Base-by-base conservation (phyloP, 1,140 invertebrate genomes). In the Tetramorium parvispinum region DNA sequence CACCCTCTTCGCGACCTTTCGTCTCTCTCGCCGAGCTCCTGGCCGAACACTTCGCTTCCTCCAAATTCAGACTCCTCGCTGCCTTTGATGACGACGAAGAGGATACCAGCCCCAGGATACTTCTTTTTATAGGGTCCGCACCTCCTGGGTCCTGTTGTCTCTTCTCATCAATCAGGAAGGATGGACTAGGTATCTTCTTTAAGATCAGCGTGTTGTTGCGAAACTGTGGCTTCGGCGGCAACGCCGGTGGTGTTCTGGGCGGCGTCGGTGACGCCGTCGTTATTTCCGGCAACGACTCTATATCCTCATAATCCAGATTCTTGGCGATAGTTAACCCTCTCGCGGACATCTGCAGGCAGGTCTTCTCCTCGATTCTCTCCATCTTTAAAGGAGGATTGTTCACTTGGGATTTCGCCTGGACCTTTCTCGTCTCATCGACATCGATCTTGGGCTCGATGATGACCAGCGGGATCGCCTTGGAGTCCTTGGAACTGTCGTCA, bases 151-250 rank as follows among this genome's bases (percentile, higher is more conserved):
- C 94, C 3, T 95, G 95, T 93, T 96, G 96, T 83, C 96, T 95
- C 89, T 96, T 96, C 92, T 96, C 96, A 93, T 96, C 96, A 92
- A 96, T 96, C 92, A 96, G 93, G 93, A 96, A 96, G 91, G 96
- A 96, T 87, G 96, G 96, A 95, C 96, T 96, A 89, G 96, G 96
- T 92, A 96, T 97, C 93, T 95, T 95, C 43, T 95, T 95, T 8
- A 95, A 37, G 1, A 95, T 92, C 6, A 95, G 55, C 0, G 94
- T 96, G 96, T 97, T 93, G 95, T 96, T 94, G 94, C 96, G 92
- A 96, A 95, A 95, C 96, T 97, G 93, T 88, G 97, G 97, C 92
- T 97, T 97, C 24, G 97, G 97, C 16, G 97, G 97, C 78, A 97
- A 92, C 75, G 96, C 96, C 81, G 97, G 97, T 43, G 97, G 97